Evolutionary conservation across 2,797 vertebrate genomes (phyloP), one percentile per base, ranked within the genome.

Genomic region (Harpagifer antarcticus): DNA sequence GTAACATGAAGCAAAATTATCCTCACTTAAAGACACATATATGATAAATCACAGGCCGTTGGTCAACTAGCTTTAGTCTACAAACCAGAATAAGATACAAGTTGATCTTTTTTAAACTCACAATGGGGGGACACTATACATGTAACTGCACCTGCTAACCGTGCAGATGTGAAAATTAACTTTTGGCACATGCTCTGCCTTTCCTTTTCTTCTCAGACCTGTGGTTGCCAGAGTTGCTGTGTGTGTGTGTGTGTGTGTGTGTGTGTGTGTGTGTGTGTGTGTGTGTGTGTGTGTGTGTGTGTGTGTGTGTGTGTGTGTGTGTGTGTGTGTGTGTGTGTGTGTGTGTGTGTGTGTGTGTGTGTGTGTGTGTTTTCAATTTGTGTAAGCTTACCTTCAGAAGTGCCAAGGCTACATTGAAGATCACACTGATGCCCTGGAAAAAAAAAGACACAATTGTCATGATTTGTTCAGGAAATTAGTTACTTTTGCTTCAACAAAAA

Each of bases 351-450:
- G 16, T 52, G 55, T 33, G 33, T 33, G 6, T 43, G 43, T 56
- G 8, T 13, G 12, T 40, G 13, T 50, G 13, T 3, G 27, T 27
- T 27, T 27, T 27, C 27, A 27, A 27, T 5, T 27, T 27, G 4
- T 27, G 27, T 27, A 5, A 27, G 43, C 90, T 93, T 94, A 99
- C 98, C 96, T 99, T 99, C 82, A 99, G 91, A 78, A 99, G 94
- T 54, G 97, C 97, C 92, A 99, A 94, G 47, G 98, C 98, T 59
- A 99, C 98, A 0, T 99, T 99, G 87, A 99, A 99, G 92, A 99
- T 99, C 87, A 99, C 97, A 88, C 97, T 99, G 93, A 99, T 99
- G 76, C 98, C 98, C 98, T 99, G 85, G 85, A 89, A 91, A 86
- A 15, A 27, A 37, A 13, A 60, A 72, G 44, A 72, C 4, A 56